These are phyloP conservation scores for Rhyzopertha dominica DNA, from an alignment of 1,140 invertebrate species.

Conservation along the genomic window DNA sequence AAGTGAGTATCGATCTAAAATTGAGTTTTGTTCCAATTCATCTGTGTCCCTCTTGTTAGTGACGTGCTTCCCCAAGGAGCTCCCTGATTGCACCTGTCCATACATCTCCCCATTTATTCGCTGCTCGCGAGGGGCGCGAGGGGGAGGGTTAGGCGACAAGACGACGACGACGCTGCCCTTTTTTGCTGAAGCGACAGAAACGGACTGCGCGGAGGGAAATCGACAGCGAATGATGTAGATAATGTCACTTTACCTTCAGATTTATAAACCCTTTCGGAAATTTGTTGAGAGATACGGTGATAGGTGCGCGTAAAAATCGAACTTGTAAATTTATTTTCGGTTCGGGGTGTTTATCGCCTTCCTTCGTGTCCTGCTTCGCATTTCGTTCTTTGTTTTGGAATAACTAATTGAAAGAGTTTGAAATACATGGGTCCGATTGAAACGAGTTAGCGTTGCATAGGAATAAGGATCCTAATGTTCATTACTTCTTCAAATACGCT, in stretches of 20 bases:
- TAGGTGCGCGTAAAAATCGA: no score
- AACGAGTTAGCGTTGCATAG: background rate
- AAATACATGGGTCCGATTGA: background rate
- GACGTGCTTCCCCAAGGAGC: constrained; percentile 38
- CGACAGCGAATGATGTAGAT: constrained; percentile 32
- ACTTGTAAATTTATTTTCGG: no score
- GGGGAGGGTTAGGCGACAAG: constrained; percentile 19
- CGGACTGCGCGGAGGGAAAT: constrained; percentile 34
- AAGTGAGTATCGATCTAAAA: no score
- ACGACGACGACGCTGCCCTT: constrained; percentile 27
- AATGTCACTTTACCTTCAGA: constrained; percentile 42
- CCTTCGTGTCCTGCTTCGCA: no score
- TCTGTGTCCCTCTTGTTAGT: constrained; percentile 33
- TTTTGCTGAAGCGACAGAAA: constrained; percentile 39
- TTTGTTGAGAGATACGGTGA: no score
- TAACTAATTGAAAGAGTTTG: constrained; percentile 1
- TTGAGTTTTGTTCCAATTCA: constrained; percentile 28
- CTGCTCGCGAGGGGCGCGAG: constrained; percentile 13
- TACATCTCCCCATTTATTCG: constrained; percentile 36
- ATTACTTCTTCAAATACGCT: no score
- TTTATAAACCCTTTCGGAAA: constrained; percentile 36
- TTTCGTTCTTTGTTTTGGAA: background rate
- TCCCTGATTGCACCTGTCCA: constrained; percentile 42
- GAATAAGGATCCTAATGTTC: no score
- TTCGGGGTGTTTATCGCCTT: no score